Percentiles rank a stretch among this genome's conserved stretches.
Conservation (phyloP, 1,140 invertebrate species). For the Meteorus sp. region DNA sequence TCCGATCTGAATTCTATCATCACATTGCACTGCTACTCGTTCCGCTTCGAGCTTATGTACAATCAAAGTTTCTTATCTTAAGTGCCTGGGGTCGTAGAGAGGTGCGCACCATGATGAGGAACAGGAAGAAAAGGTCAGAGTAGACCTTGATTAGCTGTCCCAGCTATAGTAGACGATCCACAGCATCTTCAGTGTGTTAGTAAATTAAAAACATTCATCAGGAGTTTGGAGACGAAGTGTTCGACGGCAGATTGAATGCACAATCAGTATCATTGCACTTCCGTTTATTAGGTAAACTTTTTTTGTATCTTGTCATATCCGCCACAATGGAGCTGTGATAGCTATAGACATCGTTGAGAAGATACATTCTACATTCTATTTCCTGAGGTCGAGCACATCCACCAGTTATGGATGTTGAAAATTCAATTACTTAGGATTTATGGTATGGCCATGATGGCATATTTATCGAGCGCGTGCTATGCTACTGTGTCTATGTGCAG, state of each 20-base stretch:
- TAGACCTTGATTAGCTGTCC: conserved; percentile 43
- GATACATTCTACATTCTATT: conserved; percentile 44
- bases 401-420: conserved; percentile 47
- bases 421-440: conserved; percentile 51
- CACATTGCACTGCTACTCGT: not conserved
- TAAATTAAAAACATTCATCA: conserved; percentile 18
- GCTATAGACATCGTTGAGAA: conserved; percentile 28
- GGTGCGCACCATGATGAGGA: conserved; percentile 1
- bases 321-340: too few relatives aligned
- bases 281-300: too few relatives aligned
- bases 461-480: conserved; percentile 39
- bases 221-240: not conserved
- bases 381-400: conserved; percentile 40
- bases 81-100: conserved; percentile 13
- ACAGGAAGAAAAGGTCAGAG: too few relatives aligned
- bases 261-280: too few relatives aligned
- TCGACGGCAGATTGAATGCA: too few relatives aligned
- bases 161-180: conserved; percentile 33
- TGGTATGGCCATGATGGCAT: conserved; percentile 39
- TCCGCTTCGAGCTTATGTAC: conserved; percentile 23
- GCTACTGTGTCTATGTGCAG: too few relatives aligned
- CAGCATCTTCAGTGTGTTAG: not conserved
- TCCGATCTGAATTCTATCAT: conserved; percentile 5
- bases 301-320: too few relatives aligned
- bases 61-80: conserved; percentile 36